phyloP scores from a whole-genome alignment of 2,888 invertebrate species.

The Crocallis elinguaria region DNA sequence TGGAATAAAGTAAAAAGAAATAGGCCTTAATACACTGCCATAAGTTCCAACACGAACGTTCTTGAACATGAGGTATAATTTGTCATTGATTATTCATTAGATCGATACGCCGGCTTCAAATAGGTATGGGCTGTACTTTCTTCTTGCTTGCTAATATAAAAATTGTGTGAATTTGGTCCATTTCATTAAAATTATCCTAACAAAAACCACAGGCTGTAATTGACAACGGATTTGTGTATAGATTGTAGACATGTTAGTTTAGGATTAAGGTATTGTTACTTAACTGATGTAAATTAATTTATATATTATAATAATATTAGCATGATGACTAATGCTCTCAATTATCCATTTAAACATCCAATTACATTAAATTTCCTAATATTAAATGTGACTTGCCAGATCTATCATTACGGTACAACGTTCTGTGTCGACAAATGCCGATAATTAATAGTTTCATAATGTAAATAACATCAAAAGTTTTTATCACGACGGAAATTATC shows the following conservation, averaged over 20 bases:
- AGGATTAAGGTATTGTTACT: conserved; percentile 73
- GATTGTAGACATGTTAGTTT: conserved; percentile 51
- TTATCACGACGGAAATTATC: no score
- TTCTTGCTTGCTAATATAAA: neutral
- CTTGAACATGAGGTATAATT: no score
- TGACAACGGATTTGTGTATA: conserved; percentile 83
- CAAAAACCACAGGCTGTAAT: conserved; percentile 75
- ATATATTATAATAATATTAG: conserved; percentile 11
- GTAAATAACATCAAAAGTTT: no score
- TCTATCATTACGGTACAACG: no score
- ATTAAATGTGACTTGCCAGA: neutral
- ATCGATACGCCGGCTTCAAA: neutral
- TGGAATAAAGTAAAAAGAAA: neutral
- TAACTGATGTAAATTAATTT: conserved; percentile 62
- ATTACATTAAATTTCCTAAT: neutral
- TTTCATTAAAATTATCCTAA: conserved; percentile 54
- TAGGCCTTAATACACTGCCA: neutral
- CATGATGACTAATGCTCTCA: conserved; percentile 15
- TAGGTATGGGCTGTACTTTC: neutral
- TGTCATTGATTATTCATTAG: no score
- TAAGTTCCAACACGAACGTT: no score
- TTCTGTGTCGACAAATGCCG: no score
- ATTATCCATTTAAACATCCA: neutral
- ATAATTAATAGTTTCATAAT: no score
- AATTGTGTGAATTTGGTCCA: conserved; percentile 40